A percentile compares a stretch with the other conserved stretches of the same genome.
Conservation (phyloP, 37 sponge, comb jelly and placozoan species). For the Cliona cf. orientalis region DNA sequence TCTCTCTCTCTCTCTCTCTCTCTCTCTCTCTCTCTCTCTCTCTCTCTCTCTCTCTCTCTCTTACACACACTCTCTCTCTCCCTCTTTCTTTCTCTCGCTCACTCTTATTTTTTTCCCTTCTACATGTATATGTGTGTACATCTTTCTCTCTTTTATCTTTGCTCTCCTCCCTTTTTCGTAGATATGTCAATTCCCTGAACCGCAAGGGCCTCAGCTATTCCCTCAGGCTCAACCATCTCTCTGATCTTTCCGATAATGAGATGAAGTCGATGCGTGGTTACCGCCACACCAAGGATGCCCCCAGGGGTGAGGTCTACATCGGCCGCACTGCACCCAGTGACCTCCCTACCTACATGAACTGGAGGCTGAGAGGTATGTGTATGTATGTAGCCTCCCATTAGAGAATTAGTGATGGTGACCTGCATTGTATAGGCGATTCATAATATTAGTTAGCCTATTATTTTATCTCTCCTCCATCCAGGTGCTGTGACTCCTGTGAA, state of each 20-base stretch:
- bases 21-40: background rate
- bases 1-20: background rate
- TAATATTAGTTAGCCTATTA: too few relatives aligned
- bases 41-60: background rate
- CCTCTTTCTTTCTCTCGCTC: too few relatives aligned
- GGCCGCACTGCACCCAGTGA: background rate
- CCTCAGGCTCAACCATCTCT: constrained; percentile 87
- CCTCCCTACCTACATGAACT: constrained; percentile 31
- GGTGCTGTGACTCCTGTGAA: constrained; percentile 97
- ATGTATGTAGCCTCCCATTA: too few relatives aligned
- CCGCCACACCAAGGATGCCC: constrained; percentile 22
- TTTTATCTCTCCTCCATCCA: background rate
- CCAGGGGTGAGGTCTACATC: constrained; percentile 14
- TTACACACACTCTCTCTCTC: too few relatives aligned
- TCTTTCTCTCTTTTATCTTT: background rate
- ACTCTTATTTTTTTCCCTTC: too few relatives aligned
- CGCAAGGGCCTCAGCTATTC: constrained; percentile 63
- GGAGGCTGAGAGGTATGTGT: constrained; percentile 56
- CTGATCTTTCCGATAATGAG: constrained; percentile 79
- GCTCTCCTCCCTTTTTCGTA: background rate
- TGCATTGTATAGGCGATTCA: too few relatives aligned
- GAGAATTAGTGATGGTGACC: too few relatives aligned
- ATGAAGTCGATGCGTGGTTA: constrained; percentile 71
- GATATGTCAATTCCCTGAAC: constrained; percentile 85
- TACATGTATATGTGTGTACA: background rate